A percentile compares a stretch with the other conserved stretches of the same genome.
Conservation (phyloP, 2,113 vertebrate species). For the Trematomus loennbergii region DNA sequence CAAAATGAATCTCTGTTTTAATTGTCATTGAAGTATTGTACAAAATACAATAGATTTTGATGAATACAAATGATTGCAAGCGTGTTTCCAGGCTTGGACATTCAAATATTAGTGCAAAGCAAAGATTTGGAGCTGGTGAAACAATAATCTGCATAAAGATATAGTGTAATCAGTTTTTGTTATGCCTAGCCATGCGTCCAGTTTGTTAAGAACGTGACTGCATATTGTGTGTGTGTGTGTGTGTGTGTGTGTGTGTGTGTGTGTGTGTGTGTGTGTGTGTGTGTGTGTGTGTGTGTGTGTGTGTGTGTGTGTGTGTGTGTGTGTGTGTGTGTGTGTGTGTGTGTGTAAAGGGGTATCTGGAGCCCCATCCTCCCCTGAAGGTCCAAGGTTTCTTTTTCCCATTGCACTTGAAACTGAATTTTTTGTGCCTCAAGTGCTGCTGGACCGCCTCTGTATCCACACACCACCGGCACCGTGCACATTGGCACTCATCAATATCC, state of each 20-base stretch:
- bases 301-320: background rate
- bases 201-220: conserved; percentile 4
- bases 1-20: background rate
- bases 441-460: conserved; percentile 28
- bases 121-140: background rate
- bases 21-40: background rate
- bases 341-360: background rate
- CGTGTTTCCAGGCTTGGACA: background rate
- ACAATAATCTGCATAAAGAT: conserved; percentile 4
- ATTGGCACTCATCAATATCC: conserved; percentile 22
- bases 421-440: conserved; percentile 47
- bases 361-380: conserved; percentile 15
- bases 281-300: no score
- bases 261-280: no score
- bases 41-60: background rate
- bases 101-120: background rate
- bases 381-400: conserved; percentile 46
- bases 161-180: conserved; percentile 30
- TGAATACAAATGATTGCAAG: background rate
- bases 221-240: background rate
- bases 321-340: no score
- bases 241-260: background rate
- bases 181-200: conserved; percentile 35
- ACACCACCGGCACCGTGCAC: conserved; percentile 2
- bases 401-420: conserved; percentile 63